These are phyloP conservation scores for Heliconius nattereri DNA, from an alignment of 1,140 invertebrate species.

Conservation along the genomic window DNA sequence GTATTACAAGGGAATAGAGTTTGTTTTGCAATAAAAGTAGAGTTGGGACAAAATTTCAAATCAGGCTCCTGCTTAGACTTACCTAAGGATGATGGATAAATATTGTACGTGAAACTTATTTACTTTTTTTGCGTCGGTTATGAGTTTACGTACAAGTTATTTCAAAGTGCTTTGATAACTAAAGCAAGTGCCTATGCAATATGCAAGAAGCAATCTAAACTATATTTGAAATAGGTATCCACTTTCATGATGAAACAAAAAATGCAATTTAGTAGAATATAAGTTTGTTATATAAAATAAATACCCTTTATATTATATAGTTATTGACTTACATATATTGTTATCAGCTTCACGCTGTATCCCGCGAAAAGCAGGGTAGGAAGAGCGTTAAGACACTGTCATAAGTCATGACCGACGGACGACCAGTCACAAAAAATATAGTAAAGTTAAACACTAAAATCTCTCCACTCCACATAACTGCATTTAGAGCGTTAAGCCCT, in stretches of 20 bases:
- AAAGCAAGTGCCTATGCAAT: neutral
- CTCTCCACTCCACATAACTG: constrained; percentile 12
- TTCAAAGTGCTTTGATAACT: constrained; percentile 7
- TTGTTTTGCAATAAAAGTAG: neutral
- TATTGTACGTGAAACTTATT: constrained; percentile 54
- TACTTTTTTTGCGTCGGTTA: constrained; percentile 35
- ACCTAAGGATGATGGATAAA: constrained; percentile 62
- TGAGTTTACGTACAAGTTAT: neutral
- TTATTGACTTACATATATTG: no score
- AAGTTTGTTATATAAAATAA: no score
- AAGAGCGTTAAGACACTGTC: no score
- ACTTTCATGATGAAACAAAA: neutral
- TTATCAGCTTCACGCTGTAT: no score
- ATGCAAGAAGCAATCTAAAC: neutral
- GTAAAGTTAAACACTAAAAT: neutral
- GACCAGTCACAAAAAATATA: no score
- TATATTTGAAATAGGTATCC: neutral
- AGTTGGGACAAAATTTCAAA: constrained; percentile 33
- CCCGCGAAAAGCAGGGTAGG: no score
- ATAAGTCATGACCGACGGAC: no score
- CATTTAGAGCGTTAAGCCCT: constrained; percentile 24
- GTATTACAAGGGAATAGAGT: neutral
- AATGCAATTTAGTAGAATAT: neutral
- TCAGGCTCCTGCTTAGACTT: constrained; percentile 48
- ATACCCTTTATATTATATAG: neutral